Base-by-base conservation (phyloP, 2,113 vertebrate genomes). In the Hippocampus guttulatus region DNA sequence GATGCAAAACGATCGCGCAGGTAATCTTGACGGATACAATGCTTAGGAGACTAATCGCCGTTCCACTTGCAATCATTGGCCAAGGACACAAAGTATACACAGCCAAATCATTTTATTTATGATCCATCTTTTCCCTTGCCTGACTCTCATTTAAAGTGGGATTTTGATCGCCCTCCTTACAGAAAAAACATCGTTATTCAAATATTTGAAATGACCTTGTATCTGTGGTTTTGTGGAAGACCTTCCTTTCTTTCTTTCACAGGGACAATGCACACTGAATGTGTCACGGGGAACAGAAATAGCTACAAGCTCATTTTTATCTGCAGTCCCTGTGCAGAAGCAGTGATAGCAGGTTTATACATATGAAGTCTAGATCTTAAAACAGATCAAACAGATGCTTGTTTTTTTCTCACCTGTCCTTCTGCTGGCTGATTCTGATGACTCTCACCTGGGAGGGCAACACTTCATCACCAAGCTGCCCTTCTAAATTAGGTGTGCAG, bases 21-120 rank as follows among this genome's bases (percentile, higher is more conserved):
- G 64, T 88, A 79, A 85, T 87, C 85, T 73, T 68, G 63, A 80
- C 73, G 75, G 84, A 84, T 55, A 70, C 21, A 65, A 70, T 72
- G 72, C 77, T 88, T 64, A 21, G 30, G 70, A 45, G 70, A 77
- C 71, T 88, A 82, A 89, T 89, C 86, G 75, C 82, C 43, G 74
- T 67, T 68, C 75, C 9, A 47, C 67, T 78, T 77, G 54, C 82
- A 86, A 69, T 82, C 81, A 78, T 52, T 54, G 52, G 54, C 14
- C 67, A 68, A 64, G 68, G 77, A 43, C 49, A 47, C 65, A 70
- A 21, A 8, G 25, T 67, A 54, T 18, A 49, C 12, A 63, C 40
- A 63, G 64, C 80, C 55, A 45, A 25, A 71, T 20, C 0, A 12
- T 76, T 76, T 64, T 43, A 62, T 49, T 18, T 30, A n/a, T 45